Evolutionary conservation across 2,797 vertebrate species (phyloP).

Genomic region (Gephyroberyx darwinii): DNA sequence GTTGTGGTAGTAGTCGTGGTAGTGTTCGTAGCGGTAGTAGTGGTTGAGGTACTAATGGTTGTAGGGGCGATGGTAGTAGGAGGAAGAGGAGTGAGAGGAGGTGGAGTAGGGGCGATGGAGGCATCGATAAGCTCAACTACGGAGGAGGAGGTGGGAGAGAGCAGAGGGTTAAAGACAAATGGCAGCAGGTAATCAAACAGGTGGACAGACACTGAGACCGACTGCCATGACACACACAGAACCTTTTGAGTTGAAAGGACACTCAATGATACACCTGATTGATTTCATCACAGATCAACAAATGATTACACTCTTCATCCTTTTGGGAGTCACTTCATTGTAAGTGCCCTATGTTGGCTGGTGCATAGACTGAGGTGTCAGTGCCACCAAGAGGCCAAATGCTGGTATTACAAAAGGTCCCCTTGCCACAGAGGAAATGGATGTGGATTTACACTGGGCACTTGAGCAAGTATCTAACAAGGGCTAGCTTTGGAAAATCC

Average conservation of each 20-base stretch:
- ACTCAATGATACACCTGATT: background rate
- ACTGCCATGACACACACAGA: background rate
- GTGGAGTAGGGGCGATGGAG: slow-evolving; percentile 70
- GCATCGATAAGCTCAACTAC: slow-evolving; percentile 79
- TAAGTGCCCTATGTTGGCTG: background rate
- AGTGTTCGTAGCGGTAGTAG: slow-evolving; percentile 61
- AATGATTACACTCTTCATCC: background rate
- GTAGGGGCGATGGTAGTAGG: slow-evolving; percentile 66
- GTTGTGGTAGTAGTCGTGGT: slow-evolving; percentile 70
- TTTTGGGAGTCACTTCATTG: background rate
- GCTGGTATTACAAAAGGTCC: slow-evolving; percentile 18
- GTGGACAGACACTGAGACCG: slow-evolving; percentile 37
- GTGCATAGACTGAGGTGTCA: slow-evolving; percentile 18
- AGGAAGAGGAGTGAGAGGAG: slow-evolving; percentile 67
- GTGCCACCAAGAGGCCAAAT: slow-evolving; percentile 61
- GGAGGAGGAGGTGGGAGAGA: slow-evolving; percentile 80
- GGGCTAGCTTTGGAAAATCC: no score
- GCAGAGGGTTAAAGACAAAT: slow-evolving; percentile 75
- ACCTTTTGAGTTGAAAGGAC: background rate
- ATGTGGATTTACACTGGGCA: no score
- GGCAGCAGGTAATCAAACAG: slow-evolving; percentile 50
- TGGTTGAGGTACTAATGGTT: slow-evolving; percentile 68
- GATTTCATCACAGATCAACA: background rate
- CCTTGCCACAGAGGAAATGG: background rate
- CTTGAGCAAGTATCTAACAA: no score